phyloP scores from a whole-genome alignment of 1,140 invertebrate species.

The Drosophila sp. region DNA sequence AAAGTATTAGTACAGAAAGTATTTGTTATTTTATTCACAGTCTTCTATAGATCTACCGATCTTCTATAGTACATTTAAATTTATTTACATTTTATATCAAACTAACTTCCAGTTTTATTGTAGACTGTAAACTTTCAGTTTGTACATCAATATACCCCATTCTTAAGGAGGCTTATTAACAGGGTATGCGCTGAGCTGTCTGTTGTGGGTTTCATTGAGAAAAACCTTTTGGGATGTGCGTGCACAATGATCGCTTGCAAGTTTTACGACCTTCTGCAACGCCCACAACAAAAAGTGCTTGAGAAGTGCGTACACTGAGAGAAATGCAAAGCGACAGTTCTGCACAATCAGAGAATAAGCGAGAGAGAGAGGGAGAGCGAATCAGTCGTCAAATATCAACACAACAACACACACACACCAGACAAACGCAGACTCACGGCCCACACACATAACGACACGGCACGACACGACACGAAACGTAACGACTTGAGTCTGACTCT shows the following conservation, averaged over 20 bases:
- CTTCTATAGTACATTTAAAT: too few relatives aligned
- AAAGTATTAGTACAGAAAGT: too few relatives aligned
- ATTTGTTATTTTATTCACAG: too few relatives aligned
- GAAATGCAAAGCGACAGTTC: constrained; percentile 50
- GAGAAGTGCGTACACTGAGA: constrained; percentile 62
- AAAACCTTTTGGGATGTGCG: constrained; percentile 71
- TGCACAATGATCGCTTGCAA: constrained; percentile 65
- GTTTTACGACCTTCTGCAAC: constrained; percentile 78
- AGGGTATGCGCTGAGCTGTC: constrained; percentile 33
- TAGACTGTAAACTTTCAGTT: not conserved
- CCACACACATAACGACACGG: constrained; percentile 56
- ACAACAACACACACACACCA: constrained; percentile 28
- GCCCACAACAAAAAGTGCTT: constrained; percentile 58
- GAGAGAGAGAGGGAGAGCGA: constrained; percentile 9
- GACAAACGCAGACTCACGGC: constrained; percentile 63
- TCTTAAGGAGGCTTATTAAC: not conserved
- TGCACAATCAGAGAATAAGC: constrained; percentile 41
- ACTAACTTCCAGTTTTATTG: too few relatives aligned
- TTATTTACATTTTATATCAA: too few relatives aligned
- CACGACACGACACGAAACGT: constrained; percentile 13
- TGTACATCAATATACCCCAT: not conserved
- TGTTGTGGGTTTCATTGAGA: constrained; percentile 63
- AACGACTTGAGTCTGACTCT: constrained; percentile 16
- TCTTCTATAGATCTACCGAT: too few relatives aligned
- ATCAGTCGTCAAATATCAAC: constrained; percentile 36